Evolutionary conservation across 2,113 vertebrate genomes (phyloP), one percentile per base, ranked within the genome.

Genomic region (Aythya baeri): DNA sequence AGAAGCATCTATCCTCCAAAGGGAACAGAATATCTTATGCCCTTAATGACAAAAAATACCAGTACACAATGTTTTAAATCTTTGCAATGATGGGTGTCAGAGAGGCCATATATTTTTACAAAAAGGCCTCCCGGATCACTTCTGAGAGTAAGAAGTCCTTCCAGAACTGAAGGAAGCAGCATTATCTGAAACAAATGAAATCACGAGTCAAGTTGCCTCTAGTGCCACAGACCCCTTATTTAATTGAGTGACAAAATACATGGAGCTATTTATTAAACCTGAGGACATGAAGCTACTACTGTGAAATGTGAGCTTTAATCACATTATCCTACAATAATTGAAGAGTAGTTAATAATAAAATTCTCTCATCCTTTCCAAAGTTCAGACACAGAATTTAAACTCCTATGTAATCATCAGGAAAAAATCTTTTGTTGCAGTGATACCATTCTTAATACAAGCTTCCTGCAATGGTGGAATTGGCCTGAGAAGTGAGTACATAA

Each of bases 391-490:
- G 83, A 81, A 83, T 13, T 89, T 91, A 58, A 86, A 89, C 41
- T 80, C 80, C 77, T 82, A 17, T 75, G n/a, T 58, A 88, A 92
- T 52, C 34, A 86, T n/a, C 31, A 38, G 80, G 73, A 93, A 94
- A 82, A 95, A 79, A 58, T 73, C 7, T 92, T 79, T 94, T 82
- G 54, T 59, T n/a, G 58, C 4, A 75, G 67, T 58, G 80, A 62
- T 62, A 84, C 49, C 89, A 82, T 82, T 89, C 78, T 82, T 82
- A 93, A 84, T 31, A 68, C 44, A 78, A 76, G 77, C 83, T 89
- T 96, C 88, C 92, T 95, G 74, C 77, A 92, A 7, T 89, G 81
- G 84, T 91, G 50, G 63, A 85, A 87, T 3, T 63, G 75, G 91
- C 55, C 75, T 86, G 71, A 82, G 92, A 94, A 87, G 26, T 32